Evolutionary conservation across 1,140 invertebrate species (phyloP).

Genomic region (Akabosia matsudoensis): DNA sequence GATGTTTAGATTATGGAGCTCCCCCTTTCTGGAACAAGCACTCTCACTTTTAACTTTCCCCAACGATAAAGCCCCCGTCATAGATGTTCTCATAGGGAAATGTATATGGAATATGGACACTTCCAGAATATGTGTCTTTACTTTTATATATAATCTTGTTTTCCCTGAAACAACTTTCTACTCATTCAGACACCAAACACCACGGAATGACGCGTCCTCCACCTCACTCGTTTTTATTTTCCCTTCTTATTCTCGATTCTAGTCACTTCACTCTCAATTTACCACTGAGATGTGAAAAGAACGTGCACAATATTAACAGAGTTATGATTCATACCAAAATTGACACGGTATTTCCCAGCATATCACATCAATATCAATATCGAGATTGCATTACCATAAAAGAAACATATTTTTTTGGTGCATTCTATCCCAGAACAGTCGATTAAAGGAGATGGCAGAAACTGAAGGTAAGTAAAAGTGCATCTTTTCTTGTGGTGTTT

Average conservation of each 20-base stretch:
- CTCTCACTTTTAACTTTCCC: not conserved
- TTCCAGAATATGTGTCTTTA: no score
- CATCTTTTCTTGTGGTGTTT: not conserved
- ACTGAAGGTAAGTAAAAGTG: not conserved
- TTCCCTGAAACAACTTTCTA: not conserved
- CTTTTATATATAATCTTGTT: slow-evolving; percentile 13
- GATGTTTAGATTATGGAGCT: not conserved
- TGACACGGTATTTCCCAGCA: slow-evolving; percentile 9
- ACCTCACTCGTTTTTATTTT: not conserved
- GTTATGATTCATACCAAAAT: slow-evolving; percentile 21
- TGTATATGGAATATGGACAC: no score
- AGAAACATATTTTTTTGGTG: not conserved
- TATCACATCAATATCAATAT: slow-evolving; percentile 20
- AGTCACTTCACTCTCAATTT: slow-evolving; percentile 11
- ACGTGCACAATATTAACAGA: not conserved
- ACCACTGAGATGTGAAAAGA: not conserved
- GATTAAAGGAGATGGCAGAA: not conserved
- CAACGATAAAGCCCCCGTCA: not conserved
- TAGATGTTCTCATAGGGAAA: not conserved
- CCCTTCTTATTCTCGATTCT: slow-evolving; percentile 10
- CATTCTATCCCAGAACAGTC: not conserved
- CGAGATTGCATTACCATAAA: slow-evolving; percentile 19
- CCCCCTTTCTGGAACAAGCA: not conserved
- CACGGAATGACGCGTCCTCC: not conserved
- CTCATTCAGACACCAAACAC: not conserved